Base-by-base conservation (phyloP, 2,888 invertebrate genomes). In the Lithophane semibrunnea region DNA sequence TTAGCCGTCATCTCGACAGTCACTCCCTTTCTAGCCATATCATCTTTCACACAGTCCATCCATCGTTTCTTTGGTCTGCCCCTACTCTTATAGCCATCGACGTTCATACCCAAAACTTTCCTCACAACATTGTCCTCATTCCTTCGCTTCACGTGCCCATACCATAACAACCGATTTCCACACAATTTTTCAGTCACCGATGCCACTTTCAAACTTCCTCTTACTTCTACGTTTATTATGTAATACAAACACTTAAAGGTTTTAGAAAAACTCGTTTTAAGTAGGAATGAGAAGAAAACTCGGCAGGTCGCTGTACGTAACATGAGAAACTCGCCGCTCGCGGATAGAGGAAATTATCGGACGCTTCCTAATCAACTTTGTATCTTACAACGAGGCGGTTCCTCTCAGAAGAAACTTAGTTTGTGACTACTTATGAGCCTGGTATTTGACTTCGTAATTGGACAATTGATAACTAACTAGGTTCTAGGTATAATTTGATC, bases 291-390 rank as follows among this genome's bases (percentile, higher is more conserved):
- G 37, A 60, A 69, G 64, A 69, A 80, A 80, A 80, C 68, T 69
- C 54, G 54, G 24, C 64, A 75, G 75, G 44, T 47, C 21, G 64
- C 3, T 65, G 58, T 18, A 65, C 75, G 80, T 80, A 75, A 80
- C 47, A 54, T 47, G 68, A 75, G 75, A 69, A 79, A 64, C 67
- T 47, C 5, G 56, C 56, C 66, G 54, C 49, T 70, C 52, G 21
- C 66, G 70, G 80, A 80, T 67, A 63, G 70, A 78, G 82, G 61
- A 74, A 74, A 82, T 70, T 82, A 78, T 74, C 69, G 61, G 29
- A 79, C n/a, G 61, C 42, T 82, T 78, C 82, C 65, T 78, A 82
- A 80, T 82, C 80, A 80, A 69, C 29, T 54, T 49, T 80, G 70
- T 67, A 56, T 66, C 56, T 61, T 24, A 61, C 61, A 70, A 70